Base-by-base conservation (phyloP, 1,140 invertebrate genomes). In the Oedothorax gibbosus region DNA sequence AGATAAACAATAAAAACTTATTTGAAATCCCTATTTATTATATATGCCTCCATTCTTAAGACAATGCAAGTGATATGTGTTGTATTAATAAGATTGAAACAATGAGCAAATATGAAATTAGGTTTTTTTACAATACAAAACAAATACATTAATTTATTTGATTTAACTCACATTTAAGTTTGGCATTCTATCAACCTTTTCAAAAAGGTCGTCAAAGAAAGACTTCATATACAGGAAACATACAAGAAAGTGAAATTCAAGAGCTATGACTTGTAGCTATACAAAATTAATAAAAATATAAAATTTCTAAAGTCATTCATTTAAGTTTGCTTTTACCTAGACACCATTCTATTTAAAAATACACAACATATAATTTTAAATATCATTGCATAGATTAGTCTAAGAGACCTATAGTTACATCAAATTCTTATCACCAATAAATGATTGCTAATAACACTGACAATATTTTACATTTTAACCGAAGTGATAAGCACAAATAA, bases 331-430 rank as follows among this genome's bases (percentile, higher is more conserved):
- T 35, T 35, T 35, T 35, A 35, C 12, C 12, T 62, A 62, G 12
- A 62, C 57, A 62, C n/a, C n/a, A 51, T 64, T 64, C 75, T 77
- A 77, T 62, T 76, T 64, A 64, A 64, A 77, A 64, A 77, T 76
- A 57, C 56, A 76, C 15, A 77, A 49, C 2, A 21, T 12, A n/a
- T 8, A 2, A 71, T 51, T 60, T 57, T 11, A 60, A 5, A 77
- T 77, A 18, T 51, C 20, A 12, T 65, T 62, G 57, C 75, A 77
- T 76, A 75, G 56, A 60, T 60, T 50, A 62, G 35, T 77, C 75
- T 77, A 77, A 77, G 21, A 56, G 49, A 77, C 49, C 35, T 77
- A 62, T 21, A 77, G 15, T 77, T 64, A 77, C 35, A 60, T 75
- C 15, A 51, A 72, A 56, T 51, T 72, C 68, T 50, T 50, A 62